Evolutionary conservation across 2,113 vertebrate genomes (phyloP).

Genomic region (Procavia capensis): DNA sequence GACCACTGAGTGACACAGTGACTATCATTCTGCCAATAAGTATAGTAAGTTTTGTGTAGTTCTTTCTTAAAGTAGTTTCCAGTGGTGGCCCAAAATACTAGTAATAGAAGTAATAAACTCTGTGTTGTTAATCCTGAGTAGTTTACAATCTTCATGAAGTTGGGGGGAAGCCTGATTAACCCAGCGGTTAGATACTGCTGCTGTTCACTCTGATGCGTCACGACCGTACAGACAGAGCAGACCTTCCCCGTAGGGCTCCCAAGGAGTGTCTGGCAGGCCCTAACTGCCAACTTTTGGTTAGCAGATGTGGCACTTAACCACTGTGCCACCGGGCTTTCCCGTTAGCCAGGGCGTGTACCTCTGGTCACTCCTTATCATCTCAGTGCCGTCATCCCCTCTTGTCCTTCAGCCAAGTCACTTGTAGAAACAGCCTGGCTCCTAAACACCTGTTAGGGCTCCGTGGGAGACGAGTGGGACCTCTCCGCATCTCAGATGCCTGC

Average conservation of each 20-base stretch:
- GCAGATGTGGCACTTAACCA: too few relatives aligned
- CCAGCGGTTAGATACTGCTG: too few relatives aligned
- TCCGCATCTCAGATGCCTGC: neutral
- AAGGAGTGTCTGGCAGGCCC: too few relatives aligned
- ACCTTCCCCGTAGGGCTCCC: too few relatives aligned
- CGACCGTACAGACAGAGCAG: too few relatives aligned
- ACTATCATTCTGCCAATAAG: neutral
- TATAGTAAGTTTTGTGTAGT: neutral
- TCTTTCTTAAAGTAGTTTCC: neutral
- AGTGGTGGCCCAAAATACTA: neutral
- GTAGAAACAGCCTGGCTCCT: neutral
- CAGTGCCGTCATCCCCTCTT: neutral
- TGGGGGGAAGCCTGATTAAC: neutral
- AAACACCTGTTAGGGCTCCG: neutral
- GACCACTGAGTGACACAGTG: neutral
- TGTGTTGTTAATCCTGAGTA: neutral
- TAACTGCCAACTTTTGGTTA: too few relatives aligned
- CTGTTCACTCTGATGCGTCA: too few relatives aligned
- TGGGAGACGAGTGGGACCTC: neutral
- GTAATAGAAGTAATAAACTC: neutral
- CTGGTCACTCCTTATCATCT: neutral
- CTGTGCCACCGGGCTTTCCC: too few relatives aligned
- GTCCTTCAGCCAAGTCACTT: neutral
- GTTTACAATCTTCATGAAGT: conserved; percentile 6
- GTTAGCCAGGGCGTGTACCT: neutral